Evolutionary conservation across 2,113 vertebrate species (phyloP), one percentile per base, ranked within the genome.

Genomic region (Lampris incognitus): DNA sequence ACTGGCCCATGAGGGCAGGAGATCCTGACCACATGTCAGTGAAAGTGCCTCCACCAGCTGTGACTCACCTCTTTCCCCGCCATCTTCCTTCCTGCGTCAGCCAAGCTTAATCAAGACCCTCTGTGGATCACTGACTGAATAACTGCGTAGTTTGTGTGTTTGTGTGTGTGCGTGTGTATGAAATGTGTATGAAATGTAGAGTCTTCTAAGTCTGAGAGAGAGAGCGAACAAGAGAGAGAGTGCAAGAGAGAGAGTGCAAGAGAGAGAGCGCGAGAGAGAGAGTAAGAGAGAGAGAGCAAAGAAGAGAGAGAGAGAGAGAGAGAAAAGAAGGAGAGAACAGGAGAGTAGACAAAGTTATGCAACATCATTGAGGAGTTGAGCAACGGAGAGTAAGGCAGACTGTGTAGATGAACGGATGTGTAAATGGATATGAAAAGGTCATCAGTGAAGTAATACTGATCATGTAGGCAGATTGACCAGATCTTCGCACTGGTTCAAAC

Each of bases 21-120:
- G 54, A 41, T 58, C 13, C 37, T 52, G 7, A 41, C 58, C 7
- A 13, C 69, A 60, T 56, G 13, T 46, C 44, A 85, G 70, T n/a
- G 49, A 80, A 71, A 85, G 73, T 69, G 10, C 38, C 24, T 54
- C 59, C 24, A 69, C 48, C 61, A 83, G 49, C 54, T 63, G 48
- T 85, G 74, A 83, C 64, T 76, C 75, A 84, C 9, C 46, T 24
- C 42, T 48, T 66, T 51, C 54, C 63, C 46, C 24, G 24, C 49
- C 8, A 13, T 55, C 64, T 38, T 46, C 64, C 63, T 61, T 49
- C 69, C 39, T 65, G 66, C 74, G 76, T 83, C 81, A 83, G 38
- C 50, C 49, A 4, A 1, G 0, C 62, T 51, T 24, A 80, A 67
- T 75, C 10, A 57, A 37, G 11, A 69, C 48, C 69, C 58, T 13